A percentile compares a stretch with the other conserved stretches of the same genome.
phyloP scores from a whole-genome alignment of 2,113 vertebrate species.

The Upupa epops region DNA sequence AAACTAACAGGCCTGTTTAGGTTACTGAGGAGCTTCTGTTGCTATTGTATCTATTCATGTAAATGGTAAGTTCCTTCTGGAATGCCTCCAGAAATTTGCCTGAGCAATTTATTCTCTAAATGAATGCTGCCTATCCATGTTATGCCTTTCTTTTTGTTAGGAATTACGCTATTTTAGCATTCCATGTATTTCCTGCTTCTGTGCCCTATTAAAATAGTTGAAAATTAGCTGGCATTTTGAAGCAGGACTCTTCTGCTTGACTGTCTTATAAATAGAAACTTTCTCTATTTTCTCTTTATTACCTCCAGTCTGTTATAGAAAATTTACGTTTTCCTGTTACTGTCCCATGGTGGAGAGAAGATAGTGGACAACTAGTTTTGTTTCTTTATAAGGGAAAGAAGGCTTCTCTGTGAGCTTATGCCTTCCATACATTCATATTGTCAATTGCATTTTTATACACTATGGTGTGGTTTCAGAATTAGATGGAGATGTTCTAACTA shows the following conservation, averaged over 20 bases:
- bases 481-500: not conserved
- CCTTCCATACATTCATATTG: not conserved
- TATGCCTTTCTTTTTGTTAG: not conserved
- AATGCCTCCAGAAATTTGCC: not conserved
- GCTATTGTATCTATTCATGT: not conserved
- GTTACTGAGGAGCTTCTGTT: not conserved
- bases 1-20: not conserved
- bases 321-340: not conserved
- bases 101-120: not conserved
- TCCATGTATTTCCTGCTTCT: not conserved
- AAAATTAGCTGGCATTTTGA: not conserved
- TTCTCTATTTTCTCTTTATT: not conserved
- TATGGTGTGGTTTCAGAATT: not conserved
- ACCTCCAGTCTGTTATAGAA: not conserved
- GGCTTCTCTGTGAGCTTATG: not conserved
- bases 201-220: not conserved
- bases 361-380: not conserved
- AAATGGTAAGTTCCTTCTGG: not conserved
- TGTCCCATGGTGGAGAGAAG: not conserved
- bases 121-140: not conserved
- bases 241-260: not conserved
- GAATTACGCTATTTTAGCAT: not conserved
- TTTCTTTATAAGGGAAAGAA: not conserved
- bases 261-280: not conserved
- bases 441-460: not conserved